Evolutionary conservation across 2,113 vertebrate species (phyloP).

Genomic region (Mirza zaza): DNA sequence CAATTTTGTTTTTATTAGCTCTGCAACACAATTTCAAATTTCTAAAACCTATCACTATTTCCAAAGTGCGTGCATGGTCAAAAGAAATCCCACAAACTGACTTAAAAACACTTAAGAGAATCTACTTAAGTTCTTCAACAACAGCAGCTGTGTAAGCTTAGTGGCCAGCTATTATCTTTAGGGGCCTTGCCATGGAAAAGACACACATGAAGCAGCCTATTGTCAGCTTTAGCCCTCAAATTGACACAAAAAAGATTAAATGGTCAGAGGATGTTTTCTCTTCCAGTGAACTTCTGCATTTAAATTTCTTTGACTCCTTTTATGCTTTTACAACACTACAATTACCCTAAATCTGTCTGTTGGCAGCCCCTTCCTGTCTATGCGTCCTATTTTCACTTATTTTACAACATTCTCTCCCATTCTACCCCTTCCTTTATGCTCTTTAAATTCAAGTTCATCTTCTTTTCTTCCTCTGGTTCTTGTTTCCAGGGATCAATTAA

Average conservation of each 20-base stretch:
- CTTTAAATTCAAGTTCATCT: slow-evolving; percentile 49
- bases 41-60: slow-evolving; percentile 19
- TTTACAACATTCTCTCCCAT: slow-evolving; percentile 47
- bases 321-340: slow-evolving; percentile 35
- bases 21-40: slow-evolving; percentile 44
- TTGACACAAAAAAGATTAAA: not conserved
- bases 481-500: not conserved
- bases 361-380: not conserved
- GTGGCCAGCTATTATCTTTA: not conserved
- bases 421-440: not conserved
- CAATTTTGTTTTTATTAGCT: not conserved
- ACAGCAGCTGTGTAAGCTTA: not conserved
- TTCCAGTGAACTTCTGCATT: slow-evolving; percentile 2
- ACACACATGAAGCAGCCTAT: not conserved
- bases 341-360: slow-evolving; percentile 49
- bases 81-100: slow-evolving; percentile 4
- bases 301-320: slow-evolving; percentile 42
- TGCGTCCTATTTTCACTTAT: not conserved
- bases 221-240: not conserved
- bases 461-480: not conserved
- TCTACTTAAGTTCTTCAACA: slow-evolving; percentile 4
- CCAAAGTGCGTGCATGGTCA: not conserved
- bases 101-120: not conserved
- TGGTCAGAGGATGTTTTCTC: slow-evolving; percentile 23
- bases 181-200: not conserved